Conservation (phyloP, 1,140 invertebrate genomes). For the Drosophila varians region DNA sequence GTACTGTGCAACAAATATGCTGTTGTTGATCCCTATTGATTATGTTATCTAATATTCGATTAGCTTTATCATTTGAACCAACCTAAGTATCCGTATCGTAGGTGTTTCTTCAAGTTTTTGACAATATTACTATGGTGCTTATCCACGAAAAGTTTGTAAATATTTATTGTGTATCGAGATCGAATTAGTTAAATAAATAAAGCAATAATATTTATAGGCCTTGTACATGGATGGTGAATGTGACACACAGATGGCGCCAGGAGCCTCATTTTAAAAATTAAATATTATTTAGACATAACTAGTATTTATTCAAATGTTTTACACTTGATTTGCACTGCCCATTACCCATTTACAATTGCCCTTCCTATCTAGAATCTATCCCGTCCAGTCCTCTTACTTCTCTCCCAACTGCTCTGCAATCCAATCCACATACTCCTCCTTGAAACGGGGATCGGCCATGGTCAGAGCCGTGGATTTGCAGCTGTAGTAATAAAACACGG, state of each 20-base stretch:
- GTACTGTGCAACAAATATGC: constrained; percentile 28
- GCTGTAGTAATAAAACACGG: constrained; percentile 89
- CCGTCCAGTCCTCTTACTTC: constrained; percentile 48
- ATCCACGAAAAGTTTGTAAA: constrained; percentile 36
- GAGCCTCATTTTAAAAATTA: background rate
- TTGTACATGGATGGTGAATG: too few relatives aligned
- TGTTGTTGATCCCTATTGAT: constrained; percentile 29
- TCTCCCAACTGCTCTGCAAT: constrained; percentile 85
- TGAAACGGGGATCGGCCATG: constrained; percentile 89
- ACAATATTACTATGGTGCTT: constrained; percentile 61
- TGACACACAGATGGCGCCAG: background rate
- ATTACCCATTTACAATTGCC: background rate
- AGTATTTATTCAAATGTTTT: constrained; percentile 25
- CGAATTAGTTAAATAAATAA: background rate
- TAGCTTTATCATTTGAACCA: constrained; percentile 36
- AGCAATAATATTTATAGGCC: background rate
- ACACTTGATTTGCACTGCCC: constrained; percentile 10
- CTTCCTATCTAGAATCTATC: constrained; percentile 18
- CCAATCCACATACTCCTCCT: constrained; percentile 89
- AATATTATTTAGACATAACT: background rate
- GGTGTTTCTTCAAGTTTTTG: constrained; percentile 24
- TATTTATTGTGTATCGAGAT: constrained; percentile 15
- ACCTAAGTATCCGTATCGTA: constrained; percentile 10
- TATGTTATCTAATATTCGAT: constrained; percentile 36
- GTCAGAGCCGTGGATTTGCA: constrained; percentile 89